These are phyloP conservation scores for Sakesphorus luctuosus DNA, from an alignment of 2,113 vertebrate genomes.

Conservation along the genomic window DNA sequence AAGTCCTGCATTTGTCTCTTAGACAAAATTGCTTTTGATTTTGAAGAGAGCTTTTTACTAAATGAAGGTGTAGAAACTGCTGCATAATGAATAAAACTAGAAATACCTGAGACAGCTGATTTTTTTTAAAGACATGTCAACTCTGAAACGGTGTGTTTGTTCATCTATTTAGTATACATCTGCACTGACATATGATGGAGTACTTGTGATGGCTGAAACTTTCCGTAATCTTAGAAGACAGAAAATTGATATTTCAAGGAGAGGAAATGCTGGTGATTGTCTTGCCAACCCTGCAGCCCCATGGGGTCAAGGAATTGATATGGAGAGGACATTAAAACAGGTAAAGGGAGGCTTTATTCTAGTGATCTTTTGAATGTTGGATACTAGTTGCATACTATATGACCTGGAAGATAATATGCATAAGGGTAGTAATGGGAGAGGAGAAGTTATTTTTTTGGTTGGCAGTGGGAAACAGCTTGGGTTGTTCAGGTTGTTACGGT, in stretches of 20 bases:
- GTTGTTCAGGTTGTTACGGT: not conserved
- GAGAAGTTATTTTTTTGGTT: not conserved
- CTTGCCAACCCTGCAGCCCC: slow-evolving; percentile 97
- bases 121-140: not conserved
- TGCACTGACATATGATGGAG: slow-evolving; percentile 94
- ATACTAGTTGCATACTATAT: not conserved
- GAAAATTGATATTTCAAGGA: slow-evolving; percentile 97
- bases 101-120: not conserved
- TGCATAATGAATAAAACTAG: not conserved
- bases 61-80: not conserved
- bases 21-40: not conserved
- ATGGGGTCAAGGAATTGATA: slow-evolving; percentile 98
- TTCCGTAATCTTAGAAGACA: slow-evolving; percentile 95
- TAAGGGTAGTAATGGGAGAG: not conserved
- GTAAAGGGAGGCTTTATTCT: slow-evolving; percentile 64
- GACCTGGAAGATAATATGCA: not conserved
- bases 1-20: not conserved
- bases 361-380: not conserved
- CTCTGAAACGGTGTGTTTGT: not conserved
- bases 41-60: not conserved
- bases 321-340: slow-evolving; percentile 99
- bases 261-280: slow-evolving; percentile 98
- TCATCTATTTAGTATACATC: slow-evolving; percentile 88
- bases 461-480: not conserved
- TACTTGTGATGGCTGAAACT: slow-evolving; percentile 98